phyloP scores from a whole-genome alignment of 2,888 invertebrate genomes.

The Chydorus sphaericus region DNA sequence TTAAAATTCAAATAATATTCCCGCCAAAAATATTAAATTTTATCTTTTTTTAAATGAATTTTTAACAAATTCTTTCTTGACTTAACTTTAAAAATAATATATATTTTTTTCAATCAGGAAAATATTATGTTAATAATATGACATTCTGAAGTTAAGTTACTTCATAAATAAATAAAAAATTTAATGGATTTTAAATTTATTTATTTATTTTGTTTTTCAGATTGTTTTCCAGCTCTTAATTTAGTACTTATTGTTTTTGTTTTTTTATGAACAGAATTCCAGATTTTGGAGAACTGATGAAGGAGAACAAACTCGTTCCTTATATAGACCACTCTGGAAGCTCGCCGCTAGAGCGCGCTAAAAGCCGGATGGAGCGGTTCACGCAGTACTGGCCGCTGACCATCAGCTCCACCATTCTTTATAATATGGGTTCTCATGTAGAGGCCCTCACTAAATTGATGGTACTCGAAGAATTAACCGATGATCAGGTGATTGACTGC shows the following conservation, averaged over 20 bases:
- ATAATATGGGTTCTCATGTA: constrained; percentile 40
- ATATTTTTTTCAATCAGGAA: neutral
- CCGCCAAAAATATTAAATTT: too few species aligned
- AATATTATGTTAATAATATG: too few species aligned
- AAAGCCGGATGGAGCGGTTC: constrained; percentile 53
- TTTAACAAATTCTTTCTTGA: constrained; percentile 39
- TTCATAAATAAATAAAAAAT: too few species aligned
- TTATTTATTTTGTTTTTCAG: constrained; percentile 8
- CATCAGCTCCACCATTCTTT: constrained; percentile 73
- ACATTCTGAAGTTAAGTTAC: too few species aligned
- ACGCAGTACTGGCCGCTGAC: constrained; percentile 66
- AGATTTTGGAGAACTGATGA: constrained; percentile 80
- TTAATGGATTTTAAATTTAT: too few species aligned
- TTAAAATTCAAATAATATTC: too few species aligned
- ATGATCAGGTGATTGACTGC: constrained; percentile 75
- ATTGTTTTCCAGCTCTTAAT: too few species aligned
- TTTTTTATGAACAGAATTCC: constrained; percentile 18
- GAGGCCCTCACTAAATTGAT: constrained; percentile 35
- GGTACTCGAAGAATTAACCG: constrained; percentile 62
- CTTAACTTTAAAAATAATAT: neutral
- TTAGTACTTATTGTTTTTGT: too few species aligned
- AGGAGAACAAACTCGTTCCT: constrained; percentile 64
- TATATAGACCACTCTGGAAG: constrained; percentile 31
- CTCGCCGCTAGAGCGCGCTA: constrained; percentile 43
- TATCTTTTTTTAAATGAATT: too few species aligned